A percentile compares a stretch with the other conserved stretches of the same genome.
phyloP scores from a whole-genome alignment of 2,888 invertebrate genomes.

The Lathronympha strigana region DNA sequence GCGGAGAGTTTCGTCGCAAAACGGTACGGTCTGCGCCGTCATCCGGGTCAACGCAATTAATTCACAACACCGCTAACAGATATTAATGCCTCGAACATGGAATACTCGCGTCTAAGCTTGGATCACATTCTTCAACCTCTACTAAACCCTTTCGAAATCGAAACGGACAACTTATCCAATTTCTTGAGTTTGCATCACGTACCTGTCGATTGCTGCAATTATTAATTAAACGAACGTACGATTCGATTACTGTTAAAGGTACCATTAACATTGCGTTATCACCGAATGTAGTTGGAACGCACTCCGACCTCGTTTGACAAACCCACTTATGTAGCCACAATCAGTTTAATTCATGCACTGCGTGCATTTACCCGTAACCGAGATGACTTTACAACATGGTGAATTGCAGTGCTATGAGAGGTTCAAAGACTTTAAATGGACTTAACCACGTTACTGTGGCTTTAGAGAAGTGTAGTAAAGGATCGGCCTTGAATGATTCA shows the following conservation, averaged over 20 bases:
- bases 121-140: slow-evolving; percentile 23
- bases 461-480: slow-evolving; percentile 48
- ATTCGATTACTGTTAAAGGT: slow-evolving; percentile 38
- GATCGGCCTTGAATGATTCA: slow-evolving; percentile 41
- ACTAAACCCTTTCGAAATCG: slow-evolving; percentile 40
- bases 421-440: slow-evolving; percentile 14
- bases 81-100: slow-evolving; percentile 32
- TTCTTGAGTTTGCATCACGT: slow-evolving; percentile 36
- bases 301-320: slow-evolving; percentile 65
- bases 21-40: slow-evolving; percentile 54
- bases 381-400: slow-evolving; percentile 39
- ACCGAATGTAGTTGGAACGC: slow-evolving; percentile 60
- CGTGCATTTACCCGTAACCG: slow-evolving; percentile 23
- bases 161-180: slow-evolving; percentile 35
- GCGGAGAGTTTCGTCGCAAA: slow-evolving; percentile 62
- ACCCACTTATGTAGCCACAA: slow-evolving; percentile 52
- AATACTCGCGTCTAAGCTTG: slow-evolving; percentile 32
- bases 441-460: not conserved
- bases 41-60: slow-evolving; percentile 71
- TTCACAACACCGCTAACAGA: slow-evolving; percentile 47
- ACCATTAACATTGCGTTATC: slow-evolving; percentile 45
- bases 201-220: slow-evolving; percentile 39
- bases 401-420: slow-evolving; percentile 22
- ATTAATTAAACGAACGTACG: slow-evolving; percentile 42
- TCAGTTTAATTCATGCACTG: slow-evolving; percentile 48